Percentiles rank a stretch among this genome's conserved stretches.
These are phyloP conservation scores for Macropodus opercularis DNA, from an alignment of 2,797 vertebrate genomes.

Conservation along the genomic window DNA sequence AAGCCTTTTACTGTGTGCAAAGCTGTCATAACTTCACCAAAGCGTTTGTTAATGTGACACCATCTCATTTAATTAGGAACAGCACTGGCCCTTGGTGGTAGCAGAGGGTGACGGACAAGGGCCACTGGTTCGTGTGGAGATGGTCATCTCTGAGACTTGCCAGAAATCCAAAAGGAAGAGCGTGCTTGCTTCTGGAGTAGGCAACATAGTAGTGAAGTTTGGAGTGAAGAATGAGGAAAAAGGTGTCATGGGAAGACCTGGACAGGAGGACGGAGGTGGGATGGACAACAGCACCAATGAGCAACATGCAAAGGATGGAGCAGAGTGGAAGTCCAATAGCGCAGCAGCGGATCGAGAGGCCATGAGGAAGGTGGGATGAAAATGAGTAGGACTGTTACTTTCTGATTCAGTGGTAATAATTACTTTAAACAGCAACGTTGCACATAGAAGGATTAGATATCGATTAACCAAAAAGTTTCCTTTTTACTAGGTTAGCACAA, in stretches of 20 bases:
- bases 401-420: neutral
- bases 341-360: constrained; percentile 78
- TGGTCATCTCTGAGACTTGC: constrained; percentile 94
- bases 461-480: neutral
- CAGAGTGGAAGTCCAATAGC: constrained; percentile 83
- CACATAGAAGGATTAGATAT: too few relatives aligned
- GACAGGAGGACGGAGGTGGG: constrained; percentile 70
- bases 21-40: neutral
- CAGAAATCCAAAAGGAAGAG: constrained; percentile 98
- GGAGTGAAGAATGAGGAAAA: constrained; percentile 82
- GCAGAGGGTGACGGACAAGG: constrained; percentile 94
- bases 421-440: neutral
- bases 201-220: constrained; percentile 89
- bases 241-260: constrained; percentile 68
- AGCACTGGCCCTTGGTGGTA: constrained; percentile 88
- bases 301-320: constrained; percentile 82
- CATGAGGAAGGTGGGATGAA: constrained; percentile 80
- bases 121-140: constrained; percentile 88
- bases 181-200: constrained; percentile 88
- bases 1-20: neutral
- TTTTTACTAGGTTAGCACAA: constrained; percentile 80
- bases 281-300: constrained; percentile 84
- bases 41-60: neutral
- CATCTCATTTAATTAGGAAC: constrained; percentile 69
- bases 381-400: neutral